Conservation (phyloP, 2,113 vertebrate genomes). For the Cyprinus carpio region DNA sequence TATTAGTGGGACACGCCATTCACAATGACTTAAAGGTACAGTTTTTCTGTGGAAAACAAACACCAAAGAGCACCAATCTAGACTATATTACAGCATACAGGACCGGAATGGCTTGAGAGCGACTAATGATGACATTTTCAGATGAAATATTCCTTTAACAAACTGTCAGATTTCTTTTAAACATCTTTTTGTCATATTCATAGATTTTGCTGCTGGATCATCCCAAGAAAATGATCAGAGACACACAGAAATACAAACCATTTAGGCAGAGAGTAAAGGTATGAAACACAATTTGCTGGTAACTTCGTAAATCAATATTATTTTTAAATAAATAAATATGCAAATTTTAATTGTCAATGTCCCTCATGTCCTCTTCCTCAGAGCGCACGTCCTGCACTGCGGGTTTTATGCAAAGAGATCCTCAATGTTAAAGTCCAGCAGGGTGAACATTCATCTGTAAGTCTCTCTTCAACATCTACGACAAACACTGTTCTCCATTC, state of each 20-base stretch:
- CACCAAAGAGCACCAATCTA: neutral
- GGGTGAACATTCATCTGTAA: slow-evolving; percentile 89
- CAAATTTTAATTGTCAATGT: neutral
- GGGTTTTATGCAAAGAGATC: slow-evolving; percentile 81
- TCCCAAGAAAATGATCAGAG: slow-evolving; percentile 88
- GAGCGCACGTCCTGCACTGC: slow-evolving; percentile 83
- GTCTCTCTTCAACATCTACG: slow-evolving; percentile 2
- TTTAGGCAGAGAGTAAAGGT: slow-evolving; percentile 85
- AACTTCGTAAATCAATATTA: neutral
- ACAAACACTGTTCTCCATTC: neutral
- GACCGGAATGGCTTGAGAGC: neutral
- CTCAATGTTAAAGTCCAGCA: slow-evolving; percentile 86
- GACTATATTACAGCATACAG: neutral
- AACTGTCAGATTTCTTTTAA: neutral
- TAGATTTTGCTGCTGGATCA: slow-evolving; percentile 92
- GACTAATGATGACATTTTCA: neutral
- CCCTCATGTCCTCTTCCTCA: slow-evolving; percentile 60
- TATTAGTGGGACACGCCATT: slow-evolving; percentile 89
- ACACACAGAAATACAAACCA: slow-evolving; percentile 93
- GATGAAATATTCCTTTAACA: neutral
- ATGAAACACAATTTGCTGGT: neutral
- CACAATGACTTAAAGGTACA: slow-evolving; percentile 91
- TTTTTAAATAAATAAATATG: neutral
- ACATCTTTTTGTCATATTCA: slow-evolving; percentile 22
- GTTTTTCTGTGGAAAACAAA: neutral